Conservation (phyloP, 1,140 invertebrate species). For the Sycophaga agraensis region DNA sequence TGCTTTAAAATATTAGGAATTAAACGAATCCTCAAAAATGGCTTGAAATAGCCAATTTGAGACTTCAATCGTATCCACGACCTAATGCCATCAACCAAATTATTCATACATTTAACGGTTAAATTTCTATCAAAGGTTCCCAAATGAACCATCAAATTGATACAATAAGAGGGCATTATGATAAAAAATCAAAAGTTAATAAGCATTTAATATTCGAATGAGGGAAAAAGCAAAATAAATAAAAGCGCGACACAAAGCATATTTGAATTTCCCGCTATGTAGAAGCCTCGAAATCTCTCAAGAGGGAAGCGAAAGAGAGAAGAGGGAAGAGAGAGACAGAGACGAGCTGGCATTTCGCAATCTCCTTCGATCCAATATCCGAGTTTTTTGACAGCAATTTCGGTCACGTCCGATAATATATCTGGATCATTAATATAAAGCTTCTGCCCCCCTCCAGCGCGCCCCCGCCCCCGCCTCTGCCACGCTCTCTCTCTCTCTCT, state of each 20-base stretch:
- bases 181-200: too few relatives aligned
- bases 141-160: too few relatives aligned
- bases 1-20: too few relatives aligned
- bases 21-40: too few relatives aligned
- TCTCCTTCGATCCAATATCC: slow-evolving; percentile 60
- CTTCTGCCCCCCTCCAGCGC: slow-evolving; percentile 29
- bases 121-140: too few relatives aligned
- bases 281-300: slow-evolving; percentile 1
- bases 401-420: slow-evolving; percentile 62
- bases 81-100: too few relatives aligned
- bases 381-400: slow-evolving; percentile 62
- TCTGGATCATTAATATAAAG: slow-evolving; percentile 62
- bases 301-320: slow-evolving; percentile 8
- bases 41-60: too few relatives aligned
- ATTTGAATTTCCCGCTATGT: slow-evolving; percentile 29
- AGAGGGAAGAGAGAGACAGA: slow-evolving; percentile 19
- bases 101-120: too few relatives aligned
- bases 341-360: slow-evolving; percentile 51
- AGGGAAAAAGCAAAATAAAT: too few relatives aligned
- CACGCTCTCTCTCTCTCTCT: slow-evolving; percentile 45
- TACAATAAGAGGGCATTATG: too few relatives aligned
- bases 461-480: slow-evolving; percentile 10
- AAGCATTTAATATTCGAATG: too few relatives aligned
- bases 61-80: too few relatives aligned
- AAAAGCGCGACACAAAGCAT: slow-evolving; percentile 25